phyloP scores from a whole-genome alignment of 2,888 invertebrate species.

The Drosophila paranaensis region DNA sequence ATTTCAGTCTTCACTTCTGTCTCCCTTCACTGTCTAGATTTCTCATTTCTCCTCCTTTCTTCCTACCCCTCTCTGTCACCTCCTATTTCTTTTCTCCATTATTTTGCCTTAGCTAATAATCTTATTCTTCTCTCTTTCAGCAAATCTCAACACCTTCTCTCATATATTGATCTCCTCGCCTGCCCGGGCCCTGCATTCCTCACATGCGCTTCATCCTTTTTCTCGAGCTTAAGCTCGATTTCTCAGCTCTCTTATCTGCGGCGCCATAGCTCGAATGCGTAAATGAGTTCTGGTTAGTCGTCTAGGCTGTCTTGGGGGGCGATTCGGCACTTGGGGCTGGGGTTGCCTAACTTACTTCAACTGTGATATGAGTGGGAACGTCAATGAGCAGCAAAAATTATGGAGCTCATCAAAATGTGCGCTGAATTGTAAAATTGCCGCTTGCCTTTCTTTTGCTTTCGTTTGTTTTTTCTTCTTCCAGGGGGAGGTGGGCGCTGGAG shows the following conservation, averaged over 20 bases:
- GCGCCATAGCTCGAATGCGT: constrained; percentile 15
- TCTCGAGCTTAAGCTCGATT: background rate
- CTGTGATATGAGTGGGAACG: constrained; percentile 61
- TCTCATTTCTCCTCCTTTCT: background rate
- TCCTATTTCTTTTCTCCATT: no score
- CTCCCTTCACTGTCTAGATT: fast-evolving
- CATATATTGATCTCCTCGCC: background rate
- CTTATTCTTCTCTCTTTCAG: background rate
- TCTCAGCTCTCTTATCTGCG: constrained; percentile 10
- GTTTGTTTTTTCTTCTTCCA: constrained; percentile 9
- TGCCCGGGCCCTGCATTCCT: no score
- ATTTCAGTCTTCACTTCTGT: no score
- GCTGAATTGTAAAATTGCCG: constrained; percentile 82
- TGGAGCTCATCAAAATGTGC: constrained; percentile 78
- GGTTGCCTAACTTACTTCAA: constrained; percentile 33
- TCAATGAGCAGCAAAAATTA: constrained; percentile 77
- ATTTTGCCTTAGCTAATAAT: no score
- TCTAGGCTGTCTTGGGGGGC: constrained; percentile 16
- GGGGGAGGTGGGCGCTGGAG: background rate
- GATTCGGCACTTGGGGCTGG: background rate
- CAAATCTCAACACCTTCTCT: background rate
- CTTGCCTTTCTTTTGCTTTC: constrained; percentile 41
- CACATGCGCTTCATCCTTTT: background rate
- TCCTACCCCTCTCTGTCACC: background rate
- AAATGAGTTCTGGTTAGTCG: constrained; percentile 31